Evolutionary conservation across 2,797 vertebrate species (phyloP).

Genomic region (Antrozous pallidus): DNA sequence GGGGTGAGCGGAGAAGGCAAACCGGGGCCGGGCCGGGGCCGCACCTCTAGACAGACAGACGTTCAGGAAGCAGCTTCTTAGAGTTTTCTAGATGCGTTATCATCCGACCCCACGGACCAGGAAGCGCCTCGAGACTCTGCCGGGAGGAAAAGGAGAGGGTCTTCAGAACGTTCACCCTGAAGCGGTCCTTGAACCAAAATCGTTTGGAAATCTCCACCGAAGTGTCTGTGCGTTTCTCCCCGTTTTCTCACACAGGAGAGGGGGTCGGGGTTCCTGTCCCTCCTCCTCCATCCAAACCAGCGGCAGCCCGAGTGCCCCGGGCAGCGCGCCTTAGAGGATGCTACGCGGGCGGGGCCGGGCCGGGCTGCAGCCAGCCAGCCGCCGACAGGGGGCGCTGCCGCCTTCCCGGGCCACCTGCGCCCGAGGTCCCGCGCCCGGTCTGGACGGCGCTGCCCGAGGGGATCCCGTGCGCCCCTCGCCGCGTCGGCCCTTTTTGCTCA

Average conservation of each 20-base stretch:
- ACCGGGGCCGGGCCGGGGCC: not conserved
- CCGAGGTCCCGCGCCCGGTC: not conserved
- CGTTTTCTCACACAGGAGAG: not conserved
- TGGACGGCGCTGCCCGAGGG: fast-evolving
- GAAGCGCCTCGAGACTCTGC: not conserved
- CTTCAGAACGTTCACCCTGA: not conserved
- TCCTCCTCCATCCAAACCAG: not conserved
- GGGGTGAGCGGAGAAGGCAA: not conserved
- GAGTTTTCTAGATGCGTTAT: not conserved
- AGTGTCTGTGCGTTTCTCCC: not conserved
- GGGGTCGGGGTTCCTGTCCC: not conserved
- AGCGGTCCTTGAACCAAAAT: not conserved
- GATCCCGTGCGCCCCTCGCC: no score
- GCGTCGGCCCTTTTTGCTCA: not conserved
- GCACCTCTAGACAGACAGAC: not conserved
- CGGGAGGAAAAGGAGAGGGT: no score
- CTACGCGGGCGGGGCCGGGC: no score
- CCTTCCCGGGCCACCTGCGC: no score
- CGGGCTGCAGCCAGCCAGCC: not conserved
- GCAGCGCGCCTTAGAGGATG: fast-evolving
- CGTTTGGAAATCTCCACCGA: not conserved
- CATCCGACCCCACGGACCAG: not conserved
- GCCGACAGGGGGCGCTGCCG: no score
- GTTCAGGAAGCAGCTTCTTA: not conserved
- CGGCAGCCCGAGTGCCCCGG: fast-evolving